Percentiles rank a stretch among this genome's conserved stretches.
Evolutionary conservation across 2,113 vertebrate genomes (phyloP).

Genomic region (Rhinichthys klamathensis): DNA sequence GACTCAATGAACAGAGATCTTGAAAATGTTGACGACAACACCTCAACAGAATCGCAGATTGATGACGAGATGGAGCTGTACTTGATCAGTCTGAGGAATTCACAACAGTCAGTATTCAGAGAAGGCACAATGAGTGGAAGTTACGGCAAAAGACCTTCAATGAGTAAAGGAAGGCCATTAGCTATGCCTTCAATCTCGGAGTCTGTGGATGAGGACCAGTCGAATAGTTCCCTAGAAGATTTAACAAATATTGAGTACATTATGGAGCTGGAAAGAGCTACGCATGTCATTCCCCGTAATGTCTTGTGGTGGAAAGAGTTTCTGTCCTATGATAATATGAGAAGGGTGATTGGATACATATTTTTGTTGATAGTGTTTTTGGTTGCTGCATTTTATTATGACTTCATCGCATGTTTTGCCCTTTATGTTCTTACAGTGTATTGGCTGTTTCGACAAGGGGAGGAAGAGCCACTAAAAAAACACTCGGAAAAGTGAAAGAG

Average conservation of each 20-base stretch:
- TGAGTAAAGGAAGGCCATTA: constrained; percentile 59
- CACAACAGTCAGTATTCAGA: constrained; percentile 49
- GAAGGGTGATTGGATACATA: constrained; percentile 77
- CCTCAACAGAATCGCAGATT: constrained; percentile 67
- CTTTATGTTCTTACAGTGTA: constrained; percentile 88
- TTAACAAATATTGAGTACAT: constrained; percentile 2
- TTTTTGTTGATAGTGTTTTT: constrained; percentile 84
- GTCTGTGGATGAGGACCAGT: constrained; percentile 69
- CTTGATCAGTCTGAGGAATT: constrained; percentile 69
- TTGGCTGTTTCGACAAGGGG: constrained; percentile 82
- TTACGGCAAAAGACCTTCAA: constrained; percentile 53
- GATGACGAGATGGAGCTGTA: constrained; percentile 77
- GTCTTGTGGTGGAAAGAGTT: constrained; percentile 67
- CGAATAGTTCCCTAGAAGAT: constrained; percentile 34
- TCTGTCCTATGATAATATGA: constrained; percentile 72
- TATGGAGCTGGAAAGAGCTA: background rate
- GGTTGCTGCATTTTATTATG: constrained; percentile 83
- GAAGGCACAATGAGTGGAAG: background rate
- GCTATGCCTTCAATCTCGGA: constrained; percentile 73
- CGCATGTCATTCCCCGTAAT: constrained; percentile 44
- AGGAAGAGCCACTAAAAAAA: constrained; percentile 74
- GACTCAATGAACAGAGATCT: background rate
- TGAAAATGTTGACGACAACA: constrained; percentile 36
- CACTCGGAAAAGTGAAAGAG: constrained; percentile 44
- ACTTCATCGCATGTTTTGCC: constrained; percentile 87